These are phyloP conservation scores for Paraescarpia echinospica DNA, from an alignment of 1,140 invertebrate species.

Conservation along the genomic window DNA sequence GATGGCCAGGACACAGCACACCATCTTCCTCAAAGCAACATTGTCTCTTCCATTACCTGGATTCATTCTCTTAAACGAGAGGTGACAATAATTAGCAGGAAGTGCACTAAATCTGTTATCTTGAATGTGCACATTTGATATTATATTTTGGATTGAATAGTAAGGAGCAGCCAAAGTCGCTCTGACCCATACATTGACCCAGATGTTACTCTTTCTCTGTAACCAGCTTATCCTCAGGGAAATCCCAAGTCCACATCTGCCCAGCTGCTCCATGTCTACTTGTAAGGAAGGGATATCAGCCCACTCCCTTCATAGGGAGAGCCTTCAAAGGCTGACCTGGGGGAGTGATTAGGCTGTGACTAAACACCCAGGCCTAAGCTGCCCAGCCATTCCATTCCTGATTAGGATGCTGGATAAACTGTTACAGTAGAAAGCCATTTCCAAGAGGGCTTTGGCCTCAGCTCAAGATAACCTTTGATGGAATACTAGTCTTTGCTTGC, in stretches of 20 bases:
- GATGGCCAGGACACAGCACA: too few relatives aligned
- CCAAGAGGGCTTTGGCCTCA: not conserved
- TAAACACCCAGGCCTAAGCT: not conserved
- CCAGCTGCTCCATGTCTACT: not conserved
- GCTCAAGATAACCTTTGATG: not conserved
- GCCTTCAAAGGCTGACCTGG: not conserved
- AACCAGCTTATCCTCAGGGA: not conserved
- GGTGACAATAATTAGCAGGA: too few relatives aligned
- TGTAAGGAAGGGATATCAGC: not conserved
- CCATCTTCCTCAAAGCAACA: too few relatives aligned
- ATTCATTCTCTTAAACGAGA: too few relatives aligned
- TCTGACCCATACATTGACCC: too few relatives aligned
- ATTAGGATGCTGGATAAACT: not conserved
- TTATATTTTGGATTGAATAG: too few relatives aligned
- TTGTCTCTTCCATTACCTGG: too few relatives aligned
- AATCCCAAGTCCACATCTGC: not conserved
- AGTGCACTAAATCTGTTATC: too few relatives aligned
- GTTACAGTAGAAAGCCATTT: not conserved
- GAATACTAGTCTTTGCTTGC: not conserved
- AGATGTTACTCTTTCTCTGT: too few relatives aligned
- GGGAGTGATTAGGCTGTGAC: not conserved
- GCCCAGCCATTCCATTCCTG: not conserved
- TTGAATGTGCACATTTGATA: too few relatives aligned
- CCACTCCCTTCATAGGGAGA: not conserved
- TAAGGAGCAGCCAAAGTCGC: too few relatives aligned